Conservation (phyloP, 2,888 invertebrate genomes). For the Thysanoteuthis rhombus region DNA sequence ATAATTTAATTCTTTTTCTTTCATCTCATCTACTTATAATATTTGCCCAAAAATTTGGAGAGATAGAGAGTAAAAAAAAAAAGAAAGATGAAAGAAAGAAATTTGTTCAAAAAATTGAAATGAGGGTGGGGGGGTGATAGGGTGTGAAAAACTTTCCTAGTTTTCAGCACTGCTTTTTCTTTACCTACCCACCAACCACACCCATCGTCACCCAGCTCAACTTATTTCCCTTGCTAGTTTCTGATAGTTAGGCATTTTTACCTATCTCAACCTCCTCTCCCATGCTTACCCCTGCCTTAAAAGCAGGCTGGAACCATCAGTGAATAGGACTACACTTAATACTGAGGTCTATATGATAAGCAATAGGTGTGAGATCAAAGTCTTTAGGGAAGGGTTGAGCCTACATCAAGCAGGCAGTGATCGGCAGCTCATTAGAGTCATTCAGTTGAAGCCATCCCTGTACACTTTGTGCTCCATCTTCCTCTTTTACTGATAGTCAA, state of each 20-base stretch:
- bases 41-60: background rate
- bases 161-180: background rate
- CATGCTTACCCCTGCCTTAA: background rate
- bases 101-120: background rate
- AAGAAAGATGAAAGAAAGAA: background rate
- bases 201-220: background rate
- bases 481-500: background rate
- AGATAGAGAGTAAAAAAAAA: background rate
- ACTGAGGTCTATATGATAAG: background rate
- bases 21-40: background rate
- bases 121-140: too few species aligned
- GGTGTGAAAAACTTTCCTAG: background rate
- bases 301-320: background rate
- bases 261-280: background rate
- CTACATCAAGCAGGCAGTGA: background rate
- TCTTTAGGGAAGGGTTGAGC: background rate
- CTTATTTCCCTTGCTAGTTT: background rate
- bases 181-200: background rate
- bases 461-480: background rate
- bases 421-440: background rate
- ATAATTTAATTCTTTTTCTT: background rate
- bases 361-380: conserved; percentile 12
- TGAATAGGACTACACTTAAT: background rate
- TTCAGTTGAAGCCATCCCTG: background rate
- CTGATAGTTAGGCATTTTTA: background rate